Evolutionary conservation across 2,797 vertebrate species (phyloP), one percentile per base, ranked within the genome.

Genomic region (Chelonia mydas): DNA sequence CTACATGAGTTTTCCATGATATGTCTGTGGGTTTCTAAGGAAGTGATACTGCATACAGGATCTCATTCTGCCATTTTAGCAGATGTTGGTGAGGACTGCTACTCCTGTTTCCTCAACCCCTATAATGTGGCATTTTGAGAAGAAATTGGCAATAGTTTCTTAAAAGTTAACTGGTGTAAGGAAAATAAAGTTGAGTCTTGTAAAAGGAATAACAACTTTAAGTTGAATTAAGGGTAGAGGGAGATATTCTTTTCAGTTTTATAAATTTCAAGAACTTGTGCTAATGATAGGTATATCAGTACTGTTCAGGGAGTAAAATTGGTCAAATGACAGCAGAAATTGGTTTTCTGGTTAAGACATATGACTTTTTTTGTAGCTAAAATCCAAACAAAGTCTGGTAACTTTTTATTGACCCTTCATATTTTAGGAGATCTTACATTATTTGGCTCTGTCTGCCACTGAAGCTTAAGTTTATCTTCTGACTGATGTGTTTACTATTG

Each of bases 1-100:
- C 89, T 82, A 91, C 59, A 82, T 87, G 41, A 19, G 16, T 68
- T 37, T 79, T 94, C 72, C 37, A 84, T 51, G 5, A 89, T 76
- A 23, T 86, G 51, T 74, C 83, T 93, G 27, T 12, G 65, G 49
- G 23, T 83, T 78, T 31, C n/a, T 82, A 49, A 47, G 0, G 1
- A 89, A 55, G 11, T 1, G 7, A 2, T 57, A 21, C 0, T 25
- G 25, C 7, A 15, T 28, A 27, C 27, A 1, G 13, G 72, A n/a
- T 77, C 72, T 87, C 0, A 1, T 76, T 92, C 59, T 90, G 50
- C 41, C 68, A n/a, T 37, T 93, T 54, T 55, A 74, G 1, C 74
- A 83, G 68, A 47, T 89, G 37, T 10, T 49, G 27, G 9, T 37
- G 74, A 74, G 89, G 59, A 11, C 86, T 95, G 28, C n/a, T 0